Evolutionary conservation across 2,888 invertebrate genomes (phyloP), one percentile per base, ranked within the genome.

Genomic region (Alsophila aescularia): DNA sequence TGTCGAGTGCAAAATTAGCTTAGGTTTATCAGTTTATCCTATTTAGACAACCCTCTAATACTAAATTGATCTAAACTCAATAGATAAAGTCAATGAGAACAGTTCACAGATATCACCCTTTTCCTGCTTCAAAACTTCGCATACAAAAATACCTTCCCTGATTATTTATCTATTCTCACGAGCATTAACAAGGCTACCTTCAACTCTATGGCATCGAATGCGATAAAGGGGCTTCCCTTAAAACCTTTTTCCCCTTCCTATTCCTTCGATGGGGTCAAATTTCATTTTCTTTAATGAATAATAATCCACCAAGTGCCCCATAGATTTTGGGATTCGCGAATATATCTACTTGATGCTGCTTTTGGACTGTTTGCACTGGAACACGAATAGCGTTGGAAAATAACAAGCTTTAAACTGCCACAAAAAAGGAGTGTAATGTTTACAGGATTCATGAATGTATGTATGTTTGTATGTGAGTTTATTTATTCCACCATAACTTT

Each of bases 251-350:
- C 49, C 45, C 44, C 27, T n/a, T 36, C 36, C 36, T 27, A 15
- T 54, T 53, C 31, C 31, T 47, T 53, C 55, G 50, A 50, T 52
- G 70, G 74, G 81, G 81, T 81, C 77, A 78, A 82, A 86, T 86
- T 85, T 81, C 79, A 85, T 85, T 81, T 80, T 76, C 76, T 70
- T 64, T 82, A 83, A 83, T 83, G 83, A 84, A 87, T 85, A 86
- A 87, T 87, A 84, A 78, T 78, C 76, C 63, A 64, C 66, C 75
- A 84, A 69, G 78, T 79, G 67, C 71, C 66, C 70, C 83, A 83
- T 87, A 87, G 83, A 86, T 86, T 79, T 84, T 70, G 68, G 81
- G 83, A 86, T 85, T 83, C 79, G 68, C 65, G 72, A 75, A 79
- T 48, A 27, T 27, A 27, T 9, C 27, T 27, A 27, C 27, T 27